Evolutionary conservation across 2,797 vertebrate species (phyloP).

Genomic region (Sebastes hubbsi): DNA sequence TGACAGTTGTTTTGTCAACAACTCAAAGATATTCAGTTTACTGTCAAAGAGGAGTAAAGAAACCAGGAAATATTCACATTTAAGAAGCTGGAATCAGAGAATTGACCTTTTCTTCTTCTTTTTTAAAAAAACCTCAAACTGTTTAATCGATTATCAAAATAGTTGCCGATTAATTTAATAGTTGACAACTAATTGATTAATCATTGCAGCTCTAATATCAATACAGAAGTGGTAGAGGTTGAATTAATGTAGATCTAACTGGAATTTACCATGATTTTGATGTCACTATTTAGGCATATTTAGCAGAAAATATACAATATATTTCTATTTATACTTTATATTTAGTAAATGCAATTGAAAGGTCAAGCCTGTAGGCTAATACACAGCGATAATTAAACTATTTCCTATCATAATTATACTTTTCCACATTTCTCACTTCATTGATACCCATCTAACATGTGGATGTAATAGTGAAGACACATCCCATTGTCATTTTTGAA

Average conservation of each 20-base stretch:
- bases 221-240: background rate
- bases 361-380: background rate
- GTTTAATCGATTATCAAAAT: too few relatives aligned
- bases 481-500: background rate
- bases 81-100: too few relatives aligned
- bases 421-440: background rate
- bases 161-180: too few relatives aligned
- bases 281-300: background rate
- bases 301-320: background rate
- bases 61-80: too few relatives aligned
- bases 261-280: background rate
- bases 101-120: rapidly evolving
- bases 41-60: too few relatives aligned
- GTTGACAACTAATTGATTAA: too few relatives aligned
- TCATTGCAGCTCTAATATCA: background rate
- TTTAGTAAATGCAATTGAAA: background rate
- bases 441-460: background rate
- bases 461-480: background rate
- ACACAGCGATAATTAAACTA: background rate
- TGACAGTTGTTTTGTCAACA: background rate
- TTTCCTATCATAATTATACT: background rate
- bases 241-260: background rate
- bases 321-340: background rate
- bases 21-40: too few relatives aligned
- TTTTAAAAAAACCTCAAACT: too few relatives aligned